Evolutionary conservation across 2,888 invertebrate species (phyloP).

Genomic region (Silvanus unidentatus): DNA sequence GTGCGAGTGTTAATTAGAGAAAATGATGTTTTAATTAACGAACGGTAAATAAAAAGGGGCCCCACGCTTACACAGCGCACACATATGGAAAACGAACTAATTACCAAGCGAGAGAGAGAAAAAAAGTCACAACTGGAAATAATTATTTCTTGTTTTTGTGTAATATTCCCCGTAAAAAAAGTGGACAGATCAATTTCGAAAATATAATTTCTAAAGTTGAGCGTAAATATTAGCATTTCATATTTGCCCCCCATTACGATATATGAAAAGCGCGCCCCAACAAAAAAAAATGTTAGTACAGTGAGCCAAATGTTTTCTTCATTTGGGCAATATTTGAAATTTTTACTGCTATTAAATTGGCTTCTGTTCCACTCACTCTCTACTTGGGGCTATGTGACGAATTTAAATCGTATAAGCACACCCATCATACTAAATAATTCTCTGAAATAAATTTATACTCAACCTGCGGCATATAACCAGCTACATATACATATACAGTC

Average conservation of each 20-base stretch:
- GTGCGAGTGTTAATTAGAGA: too few species aligned
- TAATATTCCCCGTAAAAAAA: too few species aligned
- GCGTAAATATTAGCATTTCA: conserved; percentile 45
- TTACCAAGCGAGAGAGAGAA: too few species aligned
- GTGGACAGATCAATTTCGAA: conserved; percentile 43
- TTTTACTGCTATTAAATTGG: conserved; percentile 32
- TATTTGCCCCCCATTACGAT: conserved; percentile 36
- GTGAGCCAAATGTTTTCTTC: conserved; percentile 33
- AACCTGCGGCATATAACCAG: neutral
- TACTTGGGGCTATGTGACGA: conserved; percentile 39
- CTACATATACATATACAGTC: too few species aligned
- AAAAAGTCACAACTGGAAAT: too few species aligned
- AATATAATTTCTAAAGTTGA: conserved; percentile 42
- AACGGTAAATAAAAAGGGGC: too few species aligned
- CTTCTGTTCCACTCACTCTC: conserved; percentile 34
- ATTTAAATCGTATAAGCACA: conserved; percentile 43
- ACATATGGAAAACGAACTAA: too few species aligned
- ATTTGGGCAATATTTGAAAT: conserved; percentile 38
- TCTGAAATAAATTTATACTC: conserved; percentile 36
- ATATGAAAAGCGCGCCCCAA: neutral
- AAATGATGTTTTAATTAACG: too few species aligned
- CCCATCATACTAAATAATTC: conserved; percentile 39
- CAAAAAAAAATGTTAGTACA: conserved; percentile 5
- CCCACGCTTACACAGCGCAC: too few species aligned
- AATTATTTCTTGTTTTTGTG: too few species aligned